These are phyloP conservation scores for Oreohelix idahoensis DNA, from an alignment of 1,140 invertebrate genomes.

Conservation along the genomic window DNA sequence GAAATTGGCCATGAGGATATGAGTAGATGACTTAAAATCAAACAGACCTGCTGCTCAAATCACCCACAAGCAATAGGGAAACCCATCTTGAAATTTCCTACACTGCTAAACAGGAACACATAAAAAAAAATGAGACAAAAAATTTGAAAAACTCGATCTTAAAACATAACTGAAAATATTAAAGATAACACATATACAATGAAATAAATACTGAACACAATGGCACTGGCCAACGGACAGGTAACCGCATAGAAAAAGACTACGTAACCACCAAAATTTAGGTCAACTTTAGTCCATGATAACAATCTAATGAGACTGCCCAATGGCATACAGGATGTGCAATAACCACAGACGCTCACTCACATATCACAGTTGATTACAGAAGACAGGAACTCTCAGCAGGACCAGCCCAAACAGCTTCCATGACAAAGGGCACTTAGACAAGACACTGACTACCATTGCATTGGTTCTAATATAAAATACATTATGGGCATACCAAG, in stretches of 20 bases:
- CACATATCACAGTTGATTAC: neutral
- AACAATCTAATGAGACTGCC: no score
- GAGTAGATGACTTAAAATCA: neutral
- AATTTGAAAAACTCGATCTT: no score
- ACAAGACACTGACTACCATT: neutral
- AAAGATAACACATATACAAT: no score
- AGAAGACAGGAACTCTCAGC: neutral
- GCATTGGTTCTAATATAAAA: neutral
- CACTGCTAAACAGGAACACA: neutral
- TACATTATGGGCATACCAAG: neutral
- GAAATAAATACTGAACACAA: no score
- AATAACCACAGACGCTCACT: neutral
- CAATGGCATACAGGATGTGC: no score
- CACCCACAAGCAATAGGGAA: neutral
- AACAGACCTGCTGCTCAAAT: neutral
- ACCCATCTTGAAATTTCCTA: neutral
- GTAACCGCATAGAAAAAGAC: neutral
- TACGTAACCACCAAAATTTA: no score
- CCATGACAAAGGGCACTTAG: neutral
- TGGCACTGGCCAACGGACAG: neutral
- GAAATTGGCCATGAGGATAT: neutral
- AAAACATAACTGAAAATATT: no score
- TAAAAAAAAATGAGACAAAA: no score
- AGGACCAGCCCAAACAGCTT: neutral
- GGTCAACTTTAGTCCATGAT: no score